phyloP scores from a whole-genome alignment of 2,888 invertebrate species.

The Eupithecia insigniata region DNA sequence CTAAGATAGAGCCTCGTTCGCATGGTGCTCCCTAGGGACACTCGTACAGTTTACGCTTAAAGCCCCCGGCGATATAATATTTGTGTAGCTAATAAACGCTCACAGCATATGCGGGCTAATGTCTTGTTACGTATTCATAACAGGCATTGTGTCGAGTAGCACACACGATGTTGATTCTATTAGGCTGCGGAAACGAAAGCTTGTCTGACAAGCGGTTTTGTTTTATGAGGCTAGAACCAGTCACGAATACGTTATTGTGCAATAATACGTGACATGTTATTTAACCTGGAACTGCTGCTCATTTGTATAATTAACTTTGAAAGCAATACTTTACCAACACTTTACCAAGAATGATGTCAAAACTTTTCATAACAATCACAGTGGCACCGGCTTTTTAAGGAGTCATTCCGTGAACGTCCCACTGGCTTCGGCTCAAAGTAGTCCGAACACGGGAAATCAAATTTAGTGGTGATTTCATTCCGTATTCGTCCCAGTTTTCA shows the following conservation, averaged over 20 bases:
- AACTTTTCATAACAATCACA: too few species aligned
- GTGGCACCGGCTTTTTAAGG: too few species aligned
- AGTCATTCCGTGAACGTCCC: too few species aligned
- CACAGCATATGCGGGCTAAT: slow-evolving; percentile 72
- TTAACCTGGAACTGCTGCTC: background rate
- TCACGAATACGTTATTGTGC: slow-evolving; percentile 50
- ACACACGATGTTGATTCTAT: slow-evolving; percentile 73
- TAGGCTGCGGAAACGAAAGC: slow-evolving; percentile 72
- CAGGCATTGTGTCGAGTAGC: slow-evolving; percentile 72
- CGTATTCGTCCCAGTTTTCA: too few species aligned
- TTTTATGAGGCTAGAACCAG: slow-evolving; percentile 56
- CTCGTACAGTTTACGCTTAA: slow-evolving; percentile 48
- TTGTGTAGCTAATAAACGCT: slow-evolving; percentile 72
- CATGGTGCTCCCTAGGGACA: slow-evolving; percentile 37
- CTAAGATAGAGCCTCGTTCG: background rate
- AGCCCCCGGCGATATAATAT: slow-evolving; percentile 60
- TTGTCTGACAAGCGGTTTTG: slow-evolving; percentile 59
- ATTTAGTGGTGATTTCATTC: too few species aligned
- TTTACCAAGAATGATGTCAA: background rate
- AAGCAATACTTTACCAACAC: background rate
- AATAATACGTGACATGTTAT: slow-evolving; percentile 20
- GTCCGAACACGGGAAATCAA: too few species aligned
- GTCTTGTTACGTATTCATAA: slow-evolving; percentile 78
- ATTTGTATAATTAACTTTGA: background rate
- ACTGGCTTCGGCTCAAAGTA: too few species aligned